Conservation (phyloP, 2,888 invertebrate genomes). For the Erebia palarica region DNA sequence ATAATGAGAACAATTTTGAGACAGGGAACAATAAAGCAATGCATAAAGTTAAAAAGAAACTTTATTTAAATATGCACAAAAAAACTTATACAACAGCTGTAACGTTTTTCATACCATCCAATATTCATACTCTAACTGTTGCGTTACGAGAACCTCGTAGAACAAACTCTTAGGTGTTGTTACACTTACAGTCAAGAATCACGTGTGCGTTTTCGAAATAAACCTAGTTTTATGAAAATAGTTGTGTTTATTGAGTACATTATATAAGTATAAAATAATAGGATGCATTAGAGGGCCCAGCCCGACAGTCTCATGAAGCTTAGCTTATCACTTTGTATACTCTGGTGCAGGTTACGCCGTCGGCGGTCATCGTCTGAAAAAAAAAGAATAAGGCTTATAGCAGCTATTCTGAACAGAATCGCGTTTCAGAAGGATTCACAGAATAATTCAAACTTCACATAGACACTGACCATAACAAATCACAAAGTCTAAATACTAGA, state of each 20-base stretch:
- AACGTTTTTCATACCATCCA: slow-evolving; percentile 44
- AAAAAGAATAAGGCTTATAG: slow-evolving; percentile 31
- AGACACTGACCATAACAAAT: too few relatives aligned
- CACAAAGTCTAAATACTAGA: too few relatives aligned
- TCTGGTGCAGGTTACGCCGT: slow-evolving; percentile 88
- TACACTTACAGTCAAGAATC: slow-evolving; percentile 36
- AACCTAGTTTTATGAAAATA: slow-evolving; percentile 66
- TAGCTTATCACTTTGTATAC: slow-evolving; percentile 85
- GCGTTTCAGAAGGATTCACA: too few relatives aligned
- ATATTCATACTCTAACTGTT: slow-evolving; percentile 22
- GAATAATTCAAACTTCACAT: too few relatives aligned
- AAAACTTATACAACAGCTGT: slow-evolving; percentile 60
- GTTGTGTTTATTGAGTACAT: slow-evolving; percentile 61
- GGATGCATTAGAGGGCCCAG: slow-evolving; percentile 50
- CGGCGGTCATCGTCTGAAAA: slow-evolving; percentile 87
- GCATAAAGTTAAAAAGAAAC: too few relatives aligned
- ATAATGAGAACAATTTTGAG: too few relatives aligned
- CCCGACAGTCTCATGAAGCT: slow-evolving; percentile 63
- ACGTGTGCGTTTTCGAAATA: slow-evolving; percentile 42
- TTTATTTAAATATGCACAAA: too few relatives aligned
- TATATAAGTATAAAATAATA: slow-evolving; percentile 50
- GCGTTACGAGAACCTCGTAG: slow-evolving; percentile 43
- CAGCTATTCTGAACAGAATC: too few relatives aligned
- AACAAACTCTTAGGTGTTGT: slow-evolving; percentile 37
- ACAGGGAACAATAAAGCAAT: too few relatives aligned